phyloP scores from a whole-genome alignment of 2,888 invertebrate genomes.

The Drosophila affinis region DNA sequence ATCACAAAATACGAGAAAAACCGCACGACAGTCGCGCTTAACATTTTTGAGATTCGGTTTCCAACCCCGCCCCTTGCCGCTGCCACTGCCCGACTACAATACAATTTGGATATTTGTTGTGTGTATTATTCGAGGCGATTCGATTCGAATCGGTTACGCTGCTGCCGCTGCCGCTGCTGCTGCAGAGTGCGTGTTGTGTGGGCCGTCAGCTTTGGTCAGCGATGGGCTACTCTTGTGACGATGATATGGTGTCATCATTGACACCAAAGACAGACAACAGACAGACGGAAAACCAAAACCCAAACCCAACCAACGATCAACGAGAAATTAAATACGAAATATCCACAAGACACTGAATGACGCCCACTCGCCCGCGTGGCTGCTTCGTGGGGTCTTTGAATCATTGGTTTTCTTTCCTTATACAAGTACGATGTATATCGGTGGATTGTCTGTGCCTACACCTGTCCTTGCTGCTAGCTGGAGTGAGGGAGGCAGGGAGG shows the following conservation, averaged over 20 bases:
- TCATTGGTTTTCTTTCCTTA: slow-evolving; percentile 17
- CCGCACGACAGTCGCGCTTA: slow-evolving; percentile 50
- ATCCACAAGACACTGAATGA: slow-evolving; percentile 29
- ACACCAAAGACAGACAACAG: slow-evolving; percentile 44
- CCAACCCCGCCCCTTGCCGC: slow-evolving; percentile 1
- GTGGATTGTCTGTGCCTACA: slow-evolving; percentile 49
- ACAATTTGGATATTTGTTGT: slow-evolving; percentile 1
- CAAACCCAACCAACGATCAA: slow-evolving; percentile 30
- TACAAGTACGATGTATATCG: slow-evolving; percentile 1
- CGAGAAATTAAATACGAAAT: slow-evolving; percentile 29
- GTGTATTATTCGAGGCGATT: slow-evolving; percentile 6
- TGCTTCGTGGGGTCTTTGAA: slow-evolving; percentile 17
- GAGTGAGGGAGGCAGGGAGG: too few relatives aligned
- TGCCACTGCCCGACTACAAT: slow-evolving; percentile 34
- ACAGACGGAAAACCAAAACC: slow-evolving; percentile 35
- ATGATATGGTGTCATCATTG: slow-evolving; percentile 73
- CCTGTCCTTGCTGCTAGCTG: slow-evolving; percentile 52
- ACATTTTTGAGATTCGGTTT: slow-evolving; percentile 39
- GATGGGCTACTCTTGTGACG: slow-evolving; percentile 22
- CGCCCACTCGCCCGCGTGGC: slow-evolving; percentile 16
- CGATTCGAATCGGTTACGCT: slow-evolving; percentile 14
- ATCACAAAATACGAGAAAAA: slow-evolving; percentile 27
- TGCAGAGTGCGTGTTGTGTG: slow-evolving; percentile 8
- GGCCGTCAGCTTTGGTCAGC: slow-evolving; percentile 36
- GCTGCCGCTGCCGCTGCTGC: neutral